Base-by-base conservation (phyloP, 2,888 invertebrate genomes). In the Cheilosia pagana region DNA sequence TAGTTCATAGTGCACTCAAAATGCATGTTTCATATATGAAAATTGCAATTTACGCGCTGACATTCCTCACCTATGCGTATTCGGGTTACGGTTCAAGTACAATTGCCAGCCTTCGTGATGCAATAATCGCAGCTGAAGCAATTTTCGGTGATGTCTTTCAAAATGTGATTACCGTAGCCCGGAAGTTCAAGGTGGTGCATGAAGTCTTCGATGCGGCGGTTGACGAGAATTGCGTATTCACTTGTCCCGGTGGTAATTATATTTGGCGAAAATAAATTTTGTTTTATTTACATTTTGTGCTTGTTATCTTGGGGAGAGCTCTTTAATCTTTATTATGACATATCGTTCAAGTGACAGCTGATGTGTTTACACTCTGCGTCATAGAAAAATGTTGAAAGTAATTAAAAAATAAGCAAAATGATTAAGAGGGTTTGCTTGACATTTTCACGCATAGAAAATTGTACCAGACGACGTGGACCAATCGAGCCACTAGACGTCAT, bases 141-240 rank as follows among this genome's bases (percentile, higher is more conserved):
- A 94, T 96, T 48, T 96, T 97, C 90, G 95, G 96, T 12, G 96
- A 96, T 90, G 94, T 96, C 87, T 94, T 96, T 88, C 93, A 94
- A 87, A 96, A 96, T 92, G 93, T 95, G 19, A 94, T 96, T 78
- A 94, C 95, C 21, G 94, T 96, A 7, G 95, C 95, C 8, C 94
- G 94, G 88, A 96, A 95, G 89, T 95, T 97, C 88, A 94, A 94
- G 88, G 94, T 94, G 14, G 93, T 96, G 62, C 95, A 96, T 88
- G 96, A 97, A 88, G 94, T 97, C 5, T 95, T 97, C 88, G 95
- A 96, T 92, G 96, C 96, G 3, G 96, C 97, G 16, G 95, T 96
- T 1, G 96, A 97, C 88, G 97, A 97, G 90, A 94, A 95, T 75
- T 97, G 97, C 88, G 90, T 95, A 76, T 97, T 94, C 91, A 93